phyloP scores from a whole-genome alignment of 2,888 invertebrate genomes.

The Rhingia campestris region DNA sequence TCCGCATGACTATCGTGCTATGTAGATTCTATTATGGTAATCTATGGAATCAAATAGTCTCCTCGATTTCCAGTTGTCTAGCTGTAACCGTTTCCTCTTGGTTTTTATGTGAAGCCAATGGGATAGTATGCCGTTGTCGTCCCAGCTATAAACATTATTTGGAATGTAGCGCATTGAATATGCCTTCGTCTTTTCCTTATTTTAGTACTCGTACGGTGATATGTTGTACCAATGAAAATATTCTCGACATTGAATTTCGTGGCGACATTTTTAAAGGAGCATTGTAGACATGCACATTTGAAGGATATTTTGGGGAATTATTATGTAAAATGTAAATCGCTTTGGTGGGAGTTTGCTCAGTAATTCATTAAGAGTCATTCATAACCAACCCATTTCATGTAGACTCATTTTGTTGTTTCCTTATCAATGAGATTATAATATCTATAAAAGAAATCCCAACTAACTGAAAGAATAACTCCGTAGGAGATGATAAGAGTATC shows the following conservation, averaged over 20 bases:
- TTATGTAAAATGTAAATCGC: too few relatives aligned
- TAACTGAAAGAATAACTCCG: too few relatives aligned
- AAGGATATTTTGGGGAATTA: too few relatives aligned
- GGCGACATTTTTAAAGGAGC: neutral
- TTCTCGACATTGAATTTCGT: conserved; percentile 6
- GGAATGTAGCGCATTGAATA: conserved; percentile 32
- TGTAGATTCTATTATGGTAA: conserved; percentile 22
- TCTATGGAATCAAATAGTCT: conserved; percentile 44
- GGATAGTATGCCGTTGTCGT: neutral
- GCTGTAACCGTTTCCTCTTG: conserved; percentile 6
- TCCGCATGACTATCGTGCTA: conserved; percentile 27
- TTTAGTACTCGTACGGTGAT: conserved; percentile 1
- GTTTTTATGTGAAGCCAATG: conserved; percentile 5
- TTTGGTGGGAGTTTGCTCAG: too few relatives aligned
- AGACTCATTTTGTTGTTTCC: too few relatives aligned
- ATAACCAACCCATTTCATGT: too few relatives aligned
- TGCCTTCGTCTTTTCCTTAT: neutral
- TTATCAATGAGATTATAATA: too few relatives aligned
- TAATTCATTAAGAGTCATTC: too few relatives aligned
- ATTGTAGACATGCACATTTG: too few relatives aligned
- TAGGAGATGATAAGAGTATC: too few relatives aligned
- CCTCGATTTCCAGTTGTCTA: conserved; percentile 23
- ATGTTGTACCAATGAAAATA: conserved; percentile 46
- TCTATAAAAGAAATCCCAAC: too few relatives aligned
- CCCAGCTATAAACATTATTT: conserved; percentile 44